Conservation (phyloP, 2,888 invertebrate species). For the Drosophila limbata region DNA sequence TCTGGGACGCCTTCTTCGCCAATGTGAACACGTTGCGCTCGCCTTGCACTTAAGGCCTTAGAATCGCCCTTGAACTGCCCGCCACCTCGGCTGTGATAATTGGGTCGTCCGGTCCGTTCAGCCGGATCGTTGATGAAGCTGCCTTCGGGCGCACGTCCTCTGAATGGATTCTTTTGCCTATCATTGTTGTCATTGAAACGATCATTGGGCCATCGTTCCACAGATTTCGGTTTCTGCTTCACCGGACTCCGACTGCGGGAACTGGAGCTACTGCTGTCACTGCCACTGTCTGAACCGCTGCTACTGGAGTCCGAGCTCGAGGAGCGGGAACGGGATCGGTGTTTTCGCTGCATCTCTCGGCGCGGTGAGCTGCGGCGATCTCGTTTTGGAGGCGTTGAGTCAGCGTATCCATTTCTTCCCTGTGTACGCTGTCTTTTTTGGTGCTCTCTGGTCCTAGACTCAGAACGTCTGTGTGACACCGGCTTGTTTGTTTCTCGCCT, state of each 20-base stretch:
- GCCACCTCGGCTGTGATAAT: constrained; percentile 45
- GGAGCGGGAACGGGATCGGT: constrained; percentile 41
- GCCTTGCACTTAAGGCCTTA: constrained; percentile 89
- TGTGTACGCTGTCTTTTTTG: constrained; percentile 16
- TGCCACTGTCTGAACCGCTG: constrained; percentile 36
- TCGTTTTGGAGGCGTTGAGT: constrained; percentile 4
- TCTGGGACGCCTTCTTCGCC: constrained; percentile 89
- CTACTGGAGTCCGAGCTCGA: constrained; percentile 42
- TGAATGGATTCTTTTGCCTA: constrained; percentile 70
- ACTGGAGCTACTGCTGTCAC: constrained; percentile 31
- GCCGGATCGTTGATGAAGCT: constrained; percentile 71
- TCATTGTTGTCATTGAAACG: constrained; percentile 69
- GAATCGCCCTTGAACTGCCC: constrained; percentile 48
- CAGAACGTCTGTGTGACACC: constrained; percentile 1
- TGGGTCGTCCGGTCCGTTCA: constrained; percentile 46
- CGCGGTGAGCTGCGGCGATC: constrained; percentile 18
- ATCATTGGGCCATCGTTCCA: constrained; percentile 82
- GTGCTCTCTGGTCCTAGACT: constrained; percentile 26
- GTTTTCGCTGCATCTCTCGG: constrained; percentile 6
- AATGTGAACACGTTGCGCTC: constrained; percentile 91
- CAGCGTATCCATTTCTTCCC: constrained; percentile 14
- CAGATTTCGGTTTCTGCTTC: constrained; percentile 24
- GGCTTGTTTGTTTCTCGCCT: constrained; percentile 33
- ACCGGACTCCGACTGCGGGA: constrained; percentile 36
- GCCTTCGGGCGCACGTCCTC: constrained; percentile 62